Evolutionary conservation across 2,888 invertebrate species (phyloP).

Genomic region (Argynnis bischoffii): DNA sequence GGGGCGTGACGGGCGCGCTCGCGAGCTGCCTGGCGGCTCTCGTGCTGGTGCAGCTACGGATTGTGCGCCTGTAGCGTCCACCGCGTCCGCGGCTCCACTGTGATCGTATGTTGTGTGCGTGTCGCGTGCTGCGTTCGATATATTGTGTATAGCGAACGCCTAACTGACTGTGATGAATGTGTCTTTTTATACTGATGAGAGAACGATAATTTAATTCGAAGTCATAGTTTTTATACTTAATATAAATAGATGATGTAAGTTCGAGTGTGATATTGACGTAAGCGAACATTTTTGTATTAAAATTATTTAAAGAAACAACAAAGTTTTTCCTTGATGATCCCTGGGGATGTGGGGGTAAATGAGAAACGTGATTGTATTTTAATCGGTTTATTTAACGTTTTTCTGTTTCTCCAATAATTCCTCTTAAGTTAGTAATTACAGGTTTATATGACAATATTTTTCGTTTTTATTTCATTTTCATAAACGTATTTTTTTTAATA

Average conservation of each 20-base stretch:
- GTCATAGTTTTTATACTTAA: slow-evolving; percentile 82
- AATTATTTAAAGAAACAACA: slow-evolving; percentile 64
- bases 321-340: slow-evolving; percentile 16
- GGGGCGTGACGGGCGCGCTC: slow-evolving; percentile 37
- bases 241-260: slow-evolving; percentile 82
- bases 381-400: slow-evolving; percentile 82
- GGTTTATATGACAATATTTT: slow-evolving; percentile 81
- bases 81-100: slow-evolving; percentile 65
- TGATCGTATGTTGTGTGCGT: slow-evolving; percentile 69
- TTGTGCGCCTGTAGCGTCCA: slow-evolving; percentile 44
- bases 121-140: slow-evolving; percentile 71
- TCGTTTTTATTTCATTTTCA: slow-evolving; percentile 81
- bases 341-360: slow-evolving; percentile 45
- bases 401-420: slow-evolving; percentile 81
- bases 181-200: slow-evolving; percentile 71
- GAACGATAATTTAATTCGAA: slow-evolving; percentile 79
- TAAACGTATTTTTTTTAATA: slow-evolving; percentile 80
- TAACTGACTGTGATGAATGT: slow-evolving; percentile 67
- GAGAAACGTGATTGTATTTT: slow-evolving; percentile 72
- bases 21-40: slow-evolving; percentile 41
- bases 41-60: slow-evolving; percentile 38
- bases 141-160: slow-evolving; percentile 74
- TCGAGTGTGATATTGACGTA: slow-evolving; percentile 82
- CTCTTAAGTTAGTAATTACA: slow-evolving; percentile 81
- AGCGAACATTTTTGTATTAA: slow-evolving; percentile 78